A percentile compares a stretch with the other conserved stretches of the same genome.
Conservation (phyloP, 2,888 invertebrate genomes). For the Agrypnus murinus region DNA sequence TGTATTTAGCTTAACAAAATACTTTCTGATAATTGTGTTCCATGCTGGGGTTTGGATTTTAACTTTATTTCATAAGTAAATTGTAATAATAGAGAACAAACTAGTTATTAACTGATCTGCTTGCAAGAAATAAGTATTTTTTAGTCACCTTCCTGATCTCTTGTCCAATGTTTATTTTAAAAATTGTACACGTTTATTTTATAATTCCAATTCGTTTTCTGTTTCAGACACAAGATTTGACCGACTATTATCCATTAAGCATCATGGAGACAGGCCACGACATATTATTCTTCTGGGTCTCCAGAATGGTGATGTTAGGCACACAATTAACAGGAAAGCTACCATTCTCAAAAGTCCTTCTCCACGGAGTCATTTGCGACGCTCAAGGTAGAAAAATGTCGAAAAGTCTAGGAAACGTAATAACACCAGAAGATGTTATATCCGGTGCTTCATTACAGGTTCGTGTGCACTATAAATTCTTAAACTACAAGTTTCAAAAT, state of each 20-base stretch:
- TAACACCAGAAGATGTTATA: conserved; percentile 98
- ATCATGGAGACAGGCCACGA: conserved; percentile 98
- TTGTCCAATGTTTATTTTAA: too few species aligned
- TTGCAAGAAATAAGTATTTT: too few species aligned
- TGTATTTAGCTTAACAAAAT: too few species aligned
- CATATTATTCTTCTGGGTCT: conserved; percentile 99
- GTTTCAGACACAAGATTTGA: conserved; percentile 74
- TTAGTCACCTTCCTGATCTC: too few species aligned
- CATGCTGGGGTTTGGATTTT: too few species aligned
- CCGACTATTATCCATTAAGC: conserved; percentile 85
- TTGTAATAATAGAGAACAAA: too few species aligned
- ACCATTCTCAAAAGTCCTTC: conserved; percentile 94
- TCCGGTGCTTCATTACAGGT: conserved; percentile 87
- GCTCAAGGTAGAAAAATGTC: conserved; percentile 99
- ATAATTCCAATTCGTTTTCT: too few species aligned
- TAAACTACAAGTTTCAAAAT: neutral
- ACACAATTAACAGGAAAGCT: conserved; percentile 90
- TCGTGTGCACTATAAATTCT: conserved; percentile 34
- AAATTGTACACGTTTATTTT: too few species aligned
- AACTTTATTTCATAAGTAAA: too few species aligned
- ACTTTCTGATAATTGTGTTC: too few species aligned
- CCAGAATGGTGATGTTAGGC: conserved; percentile 99
- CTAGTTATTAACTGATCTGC: too few species aligned
- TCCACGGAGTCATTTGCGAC: conserved; percentile 98
- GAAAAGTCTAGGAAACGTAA: conserved; percentile 97